phyloP scores from a whole-genome alignment of 2,888 invertebrate species.

The Hirtodrosophila confusa region DNA sequence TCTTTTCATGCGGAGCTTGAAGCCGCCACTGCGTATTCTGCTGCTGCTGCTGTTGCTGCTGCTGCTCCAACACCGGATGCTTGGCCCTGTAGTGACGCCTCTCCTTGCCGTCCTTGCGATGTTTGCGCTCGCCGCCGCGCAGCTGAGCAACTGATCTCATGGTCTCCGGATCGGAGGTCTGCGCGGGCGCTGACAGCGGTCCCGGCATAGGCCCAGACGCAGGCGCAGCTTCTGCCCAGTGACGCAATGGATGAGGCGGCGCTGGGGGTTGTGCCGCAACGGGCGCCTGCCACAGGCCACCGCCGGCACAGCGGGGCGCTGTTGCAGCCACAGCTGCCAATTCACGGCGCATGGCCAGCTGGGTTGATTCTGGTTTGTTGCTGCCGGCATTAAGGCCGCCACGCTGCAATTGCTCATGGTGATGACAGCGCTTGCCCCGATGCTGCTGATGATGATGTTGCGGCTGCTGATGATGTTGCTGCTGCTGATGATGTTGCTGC shows the following conservation, averaged over 20 bases:
- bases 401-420: not conserved
- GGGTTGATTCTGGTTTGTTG: constrained; percentile 1
- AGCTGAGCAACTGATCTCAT: not conserved
- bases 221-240: constrained; percentile 19
- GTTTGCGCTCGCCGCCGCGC: constrained; percentile 2
- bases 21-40: not conserved
- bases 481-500: constrained; percentile 5
- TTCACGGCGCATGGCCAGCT: constrained; percentile 21
- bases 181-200: not conserved
- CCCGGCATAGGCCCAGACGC: constrained; percentile 9
- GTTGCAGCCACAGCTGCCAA: constrained; percentile 45
- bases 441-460: constrained; percentile 4
- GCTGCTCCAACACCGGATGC: not conserved
- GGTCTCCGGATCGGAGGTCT: not conserved
- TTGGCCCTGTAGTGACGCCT: constrained; percentile 4
- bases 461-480: not conserved
- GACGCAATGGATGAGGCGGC: constrained; percentile 2
- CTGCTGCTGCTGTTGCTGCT: not conserved
- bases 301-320: constrained; percentile 20
- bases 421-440: not conserved
- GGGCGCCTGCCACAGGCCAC: constrained; percentile 40
- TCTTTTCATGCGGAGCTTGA: not conserved
- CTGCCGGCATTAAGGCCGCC: not conserved
- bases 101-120: constrained; percentile 29
- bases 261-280: not conserved